These are phyloP conservation scores for Ailurus styani DNA, from an alignment of 2,113 vertebrate species.

Conservation along the genomic window DNA sequence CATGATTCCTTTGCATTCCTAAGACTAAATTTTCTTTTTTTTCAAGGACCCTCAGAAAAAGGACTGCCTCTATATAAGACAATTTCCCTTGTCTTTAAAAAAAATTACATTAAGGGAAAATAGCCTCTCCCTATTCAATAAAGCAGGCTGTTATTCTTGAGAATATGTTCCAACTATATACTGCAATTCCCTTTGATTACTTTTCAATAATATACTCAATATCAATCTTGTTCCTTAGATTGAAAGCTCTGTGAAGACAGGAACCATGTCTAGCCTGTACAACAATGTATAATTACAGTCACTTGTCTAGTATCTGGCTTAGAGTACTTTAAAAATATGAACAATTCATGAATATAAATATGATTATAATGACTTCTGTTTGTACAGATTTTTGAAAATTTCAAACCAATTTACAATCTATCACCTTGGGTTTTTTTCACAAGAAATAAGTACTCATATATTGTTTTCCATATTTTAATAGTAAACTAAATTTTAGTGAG, in stretches of 20 bases:
- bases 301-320: neutral
- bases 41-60: neutral
- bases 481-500: neutral
- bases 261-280: neutral
- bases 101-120: neutral
- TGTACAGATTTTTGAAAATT: neutral
- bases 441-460: neutral
- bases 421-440: neutral
- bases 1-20: neutral
- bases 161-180: neutral
- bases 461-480: slow-evolving; percentile 20
- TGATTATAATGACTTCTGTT: neutral
- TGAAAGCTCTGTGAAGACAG: neutral
- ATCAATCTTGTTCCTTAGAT: neutral
- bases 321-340: neutral
- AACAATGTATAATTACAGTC: neutral
- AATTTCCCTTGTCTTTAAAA: neutral
- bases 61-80: neutral
- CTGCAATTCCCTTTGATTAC: neutral
- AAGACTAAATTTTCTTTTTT: neutral
- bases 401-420: neutral
- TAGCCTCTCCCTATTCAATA: neutral
- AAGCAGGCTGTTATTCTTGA: neutral
- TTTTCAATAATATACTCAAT: neutral
- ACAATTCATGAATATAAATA: neutral